These are phyloP conservation scores for Cyprinella venusta DNA, from an alignment of 2,797 vertebrate genomes.

Conservation along the genomic window DNA sequence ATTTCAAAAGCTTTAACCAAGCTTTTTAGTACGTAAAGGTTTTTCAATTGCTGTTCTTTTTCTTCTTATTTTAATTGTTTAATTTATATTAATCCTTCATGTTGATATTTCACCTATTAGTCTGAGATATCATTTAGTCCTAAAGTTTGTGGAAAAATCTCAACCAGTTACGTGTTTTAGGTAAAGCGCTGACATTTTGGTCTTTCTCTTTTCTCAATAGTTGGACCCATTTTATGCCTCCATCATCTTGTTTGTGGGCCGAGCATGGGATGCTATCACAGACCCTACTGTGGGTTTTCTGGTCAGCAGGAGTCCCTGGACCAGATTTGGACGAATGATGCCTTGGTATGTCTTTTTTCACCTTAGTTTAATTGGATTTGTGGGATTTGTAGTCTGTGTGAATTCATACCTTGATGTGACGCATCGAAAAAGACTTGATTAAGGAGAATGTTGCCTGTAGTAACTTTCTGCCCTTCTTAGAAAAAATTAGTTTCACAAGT, in stretches of 20 bases:
- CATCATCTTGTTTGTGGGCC: conserved; percentile 93
- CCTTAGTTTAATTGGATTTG: background rate
- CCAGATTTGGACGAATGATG: conserved; percentile 89
- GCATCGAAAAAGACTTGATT: background rate
- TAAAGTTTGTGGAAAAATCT: background rate
- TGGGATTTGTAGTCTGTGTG: background rate
- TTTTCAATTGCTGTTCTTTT: background rate
- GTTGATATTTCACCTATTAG: background rate
- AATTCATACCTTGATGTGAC: background rate
- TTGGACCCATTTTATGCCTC: conserved; percentile 91
- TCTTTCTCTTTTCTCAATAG: conserved; percentile 67
- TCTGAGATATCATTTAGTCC: background rate
- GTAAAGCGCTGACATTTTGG: background rate
- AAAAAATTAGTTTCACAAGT: conserved; percentile 29
- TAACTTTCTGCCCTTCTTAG: conserved; percentile 6
- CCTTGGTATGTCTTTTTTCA: conserved; percentile 85
- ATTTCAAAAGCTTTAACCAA: background rate
- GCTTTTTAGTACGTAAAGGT: no score
- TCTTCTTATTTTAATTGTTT: no score
- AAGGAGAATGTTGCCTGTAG: conserved; percentile 10
- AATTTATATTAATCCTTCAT: background rate
- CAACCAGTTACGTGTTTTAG: background rate
- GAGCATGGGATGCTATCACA: conserved; percentile 94
- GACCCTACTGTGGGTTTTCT: conserved; percentile 95
- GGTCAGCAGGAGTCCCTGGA: conserved; percentile 92